Evolutionary conservation across 35 echinoderm and acorn worm species (phyloP).

Genomic region (Apostichopus japonicus): DNA sequence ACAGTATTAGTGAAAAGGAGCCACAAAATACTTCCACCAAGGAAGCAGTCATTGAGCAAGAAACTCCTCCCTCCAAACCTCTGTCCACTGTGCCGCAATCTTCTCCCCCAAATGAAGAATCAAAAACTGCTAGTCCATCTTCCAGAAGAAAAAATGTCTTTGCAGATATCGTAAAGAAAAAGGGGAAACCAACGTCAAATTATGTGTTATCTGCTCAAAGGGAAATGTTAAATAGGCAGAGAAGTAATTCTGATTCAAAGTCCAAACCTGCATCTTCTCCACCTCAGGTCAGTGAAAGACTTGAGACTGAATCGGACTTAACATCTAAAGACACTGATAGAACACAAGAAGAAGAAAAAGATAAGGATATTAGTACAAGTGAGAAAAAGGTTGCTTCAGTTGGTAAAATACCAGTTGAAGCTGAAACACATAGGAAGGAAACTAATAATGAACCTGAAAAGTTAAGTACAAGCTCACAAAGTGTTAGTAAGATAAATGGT

Average conservation of each 20-base stretch:
- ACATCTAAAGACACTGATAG: background rate
- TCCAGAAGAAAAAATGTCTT: conserved; percentile 50
- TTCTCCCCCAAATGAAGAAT: background rate
- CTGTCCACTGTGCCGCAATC: background rate
- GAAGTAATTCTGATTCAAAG: conserved; percentile 32
- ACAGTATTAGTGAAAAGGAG: conserved; percentile 9
- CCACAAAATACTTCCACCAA: conserved; percentile 1
- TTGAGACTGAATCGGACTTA: background rate
- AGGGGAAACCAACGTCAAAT: conserved; percentile 22
- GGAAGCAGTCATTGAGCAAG: background rate
- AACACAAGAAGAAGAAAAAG: background rate
- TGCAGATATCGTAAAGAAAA: conserved; percentile 58
- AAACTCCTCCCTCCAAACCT: background rate
- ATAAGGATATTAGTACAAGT: background rate
- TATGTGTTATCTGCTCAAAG: conserved; percentile 55
- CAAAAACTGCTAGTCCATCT: conserved; percentile 18
- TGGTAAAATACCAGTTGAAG: background rate
- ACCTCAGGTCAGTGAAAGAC: background rate
- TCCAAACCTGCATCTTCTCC: background rate
- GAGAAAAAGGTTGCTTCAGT: background rate
- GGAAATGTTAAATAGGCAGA: conserved; percentile 46
- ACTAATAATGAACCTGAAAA: background rate
- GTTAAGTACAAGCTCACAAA: background rate
- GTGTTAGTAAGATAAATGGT: background rate
- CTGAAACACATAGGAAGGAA: background rate